Evolutionary conservation across 2,113 vertebrate species (phyloP).

Genomic region (Phrynosoma platyrhinos): DNA sequence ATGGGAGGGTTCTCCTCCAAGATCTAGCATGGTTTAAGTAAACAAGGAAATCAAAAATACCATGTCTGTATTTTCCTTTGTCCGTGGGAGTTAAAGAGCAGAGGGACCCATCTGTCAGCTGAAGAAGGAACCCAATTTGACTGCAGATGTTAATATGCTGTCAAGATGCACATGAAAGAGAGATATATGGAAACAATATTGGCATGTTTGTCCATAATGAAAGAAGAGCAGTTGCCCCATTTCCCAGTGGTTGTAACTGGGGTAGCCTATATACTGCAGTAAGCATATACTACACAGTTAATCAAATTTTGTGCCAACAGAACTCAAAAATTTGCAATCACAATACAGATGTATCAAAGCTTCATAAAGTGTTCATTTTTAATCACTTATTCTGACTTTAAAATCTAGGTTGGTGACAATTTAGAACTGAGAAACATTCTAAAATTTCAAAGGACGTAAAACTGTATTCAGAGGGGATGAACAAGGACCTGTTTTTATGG

Average conservation of each 20-base stretch:
- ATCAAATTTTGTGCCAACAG: slow-evolving; percentile 54
- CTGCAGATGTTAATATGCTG: slow-evolving; percentile 41
- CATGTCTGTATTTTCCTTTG: slow-evolving; percentile 45
- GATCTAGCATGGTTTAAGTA: slow-evolving; percentile 38
- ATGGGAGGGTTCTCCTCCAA: slow-evolving; percentile 43
- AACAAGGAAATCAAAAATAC: slow-evolving; percentile 51
- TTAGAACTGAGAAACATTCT: not conserved
- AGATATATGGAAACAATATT: slow-evolving; percentile 49
- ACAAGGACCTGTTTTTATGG: not conserved
- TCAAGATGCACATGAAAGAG: slow-evolving; percentile 52
- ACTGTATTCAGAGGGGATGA: not conserved
- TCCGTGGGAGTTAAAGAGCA: not conserved
- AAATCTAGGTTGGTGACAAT: not conserved
- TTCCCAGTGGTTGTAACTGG: not conserved
- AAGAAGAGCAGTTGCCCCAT: slow-evolving; percentile 21
- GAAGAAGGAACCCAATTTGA: slow-evolving; percentile 44
- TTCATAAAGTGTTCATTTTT: slow-evolving; percentile 2
- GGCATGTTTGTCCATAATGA: slow-evolving; percentile 39
- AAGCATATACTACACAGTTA: not conserved
- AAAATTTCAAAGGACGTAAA: not conserved
- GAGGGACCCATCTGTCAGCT: slow-evolving; percentile 29
- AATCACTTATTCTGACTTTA: not conserved
- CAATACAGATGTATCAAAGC: slow-evolving; percentile 14
- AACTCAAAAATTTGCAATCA: slow-evolving; percentile 62
- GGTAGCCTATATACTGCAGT: not conserved